Evolutionary conservation across 53 echinoderm and acorn worm genomes (phyloP), one percentile per base, ranked within the genome.

Genomic region (Holothuria leucospilota): DNA sequence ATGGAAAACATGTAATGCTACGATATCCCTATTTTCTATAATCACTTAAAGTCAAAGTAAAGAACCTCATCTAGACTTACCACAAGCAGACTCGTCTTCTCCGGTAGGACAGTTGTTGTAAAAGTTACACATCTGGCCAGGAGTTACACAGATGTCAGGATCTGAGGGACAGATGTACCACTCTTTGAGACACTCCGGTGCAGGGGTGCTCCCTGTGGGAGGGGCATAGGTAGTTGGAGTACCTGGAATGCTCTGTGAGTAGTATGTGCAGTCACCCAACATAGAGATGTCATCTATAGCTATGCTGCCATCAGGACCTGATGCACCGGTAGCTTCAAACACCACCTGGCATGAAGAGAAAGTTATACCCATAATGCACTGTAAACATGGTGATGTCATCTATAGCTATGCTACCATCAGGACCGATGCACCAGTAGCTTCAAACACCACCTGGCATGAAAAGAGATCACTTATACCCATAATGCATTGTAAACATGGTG

Each of bases 241-340:
- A 7, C 82, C 82, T 20, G 82, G 82, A 42, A 82, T 62, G 46
- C n/a, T 30, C 65, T 63, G 21, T 20, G 63, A 38, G 13, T 41
- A 63, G 65, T 63, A 82, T 25, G 65, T 64, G 38, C 82, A 82
- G 65, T 62, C 65, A 40, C 82, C 82, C 8, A 23, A 7, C 65
- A 82, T 82, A 7, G 65, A 39, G 29, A 91, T 90, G 62, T 96
- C 96, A 68, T 96, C 96, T 23, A 96, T 88, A n/a, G 96, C 92
- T 5, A 96, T 94, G 73, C 93, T 90, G 0, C 94, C 93, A 28
- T 86, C 63, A n/a, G 86, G 72, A 26, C 96, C 96, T 20, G 53
- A 30, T 18, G 77, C 86, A 10, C 66, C 79, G 20, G 85, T 85
- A 1, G 88, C 93, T 82, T 96, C 96, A 68, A 93, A 89, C 10